These are phyloP conservation scores for Caenorhabditis sulstoni DNA, from an alignment of 2,888 invertebrate species.

Conservation along the genomic window DNA sequence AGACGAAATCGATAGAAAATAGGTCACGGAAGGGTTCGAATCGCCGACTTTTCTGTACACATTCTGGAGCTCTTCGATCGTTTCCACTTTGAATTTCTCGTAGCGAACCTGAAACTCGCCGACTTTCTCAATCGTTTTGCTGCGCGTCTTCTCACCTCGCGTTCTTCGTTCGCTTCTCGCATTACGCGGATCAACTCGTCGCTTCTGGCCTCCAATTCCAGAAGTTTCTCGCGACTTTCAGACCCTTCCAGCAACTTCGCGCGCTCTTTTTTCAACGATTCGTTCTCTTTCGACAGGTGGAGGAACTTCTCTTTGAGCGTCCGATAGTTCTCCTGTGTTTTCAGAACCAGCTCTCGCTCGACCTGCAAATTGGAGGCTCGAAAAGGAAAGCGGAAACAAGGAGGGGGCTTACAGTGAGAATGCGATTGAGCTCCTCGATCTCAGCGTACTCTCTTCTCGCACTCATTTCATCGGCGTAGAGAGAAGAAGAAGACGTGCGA, in stretches of 20 bases:
- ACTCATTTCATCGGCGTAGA: conserved; percentile 8
- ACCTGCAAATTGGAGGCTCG: conserved; percentile 30
- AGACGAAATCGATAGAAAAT: not conserved
- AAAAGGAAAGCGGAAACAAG: not conserved
- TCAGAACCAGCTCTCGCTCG: conserved; percentile 49
- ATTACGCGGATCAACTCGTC: conserved; percentile 48
- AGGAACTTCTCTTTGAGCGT: conserved; percentile 47
- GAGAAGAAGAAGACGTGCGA: conserved; percentile 1
- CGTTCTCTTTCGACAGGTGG: conserved; percentile 27
- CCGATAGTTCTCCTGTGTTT: conserved; percentile 58
- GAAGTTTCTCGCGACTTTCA: conserved; percentile 26
- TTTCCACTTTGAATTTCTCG: conserved; percentile 51
- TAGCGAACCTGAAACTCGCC: conserved; percentile 37
- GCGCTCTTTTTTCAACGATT: conserved; percentile 12
- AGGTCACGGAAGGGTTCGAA: not conserved
- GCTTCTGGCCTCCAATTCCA: conserved; percentile 35
- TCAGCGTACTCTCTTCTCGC: conserved; percentile 29
- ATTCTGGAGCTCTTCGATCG: conserved; percentile 50
- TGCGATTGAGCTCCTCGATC: conserved; percentile 53
- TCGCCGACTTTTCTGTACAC: conserved; percentile 43
- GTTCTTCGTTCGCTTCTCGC: conserved; percentile 32
- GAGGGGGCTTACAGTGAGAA: conserved; percentile 36
- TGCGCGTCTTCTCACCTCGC: no score
- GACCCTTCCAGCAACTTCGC: conserved; percentile 11
- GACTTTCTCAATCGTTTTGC: not conserved